Percentiles rank a stretch among this genome's conserved stretches.
Conservation (phyloP, 2,888 invertebrate species). For the Malthinus flaveolus region DNA sequence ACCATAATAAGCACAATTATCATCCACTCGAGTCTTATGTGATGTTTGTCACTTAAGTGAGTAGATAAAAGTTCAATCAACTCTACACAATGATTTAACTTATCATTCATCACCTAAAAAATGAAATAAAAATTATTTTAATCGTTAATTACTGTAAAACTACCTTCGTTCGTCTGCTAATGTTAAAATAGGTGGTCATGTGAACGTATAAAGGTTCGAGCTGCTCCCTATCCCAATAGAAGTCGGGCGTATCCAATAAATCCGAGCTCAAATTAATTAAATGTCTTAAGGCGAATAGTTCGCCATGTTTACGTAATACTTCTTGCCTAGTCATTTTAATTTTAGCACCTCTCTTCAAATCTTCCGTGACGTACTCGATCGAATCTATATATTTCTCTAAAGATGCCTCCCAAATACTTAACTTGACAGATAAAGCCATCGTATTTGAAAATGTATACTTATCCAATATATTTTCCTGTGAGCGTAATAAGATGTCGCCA, state of each 20-base stretch:
- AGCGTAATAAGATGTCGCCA: slow-evolving; percentile 48
- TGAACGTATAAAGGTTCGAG: slow-evolving; percentile 83
- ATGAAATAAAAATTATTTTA: slow-evolving; percentile 20
- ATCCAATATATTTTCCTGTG: slow-evolving; percentile 63
- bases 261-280: slow-evolving; percentile 92
- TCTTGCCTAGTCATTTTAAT: slow-evolving; percentile 72
- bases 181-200: slow-evolving; percentile 82
- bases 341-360: slow-evolving; percentile 74
- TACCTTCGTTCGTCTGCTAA: slow-evolving; percentile 81
- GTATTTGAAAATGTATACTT: slow-evolving; percentile 96
- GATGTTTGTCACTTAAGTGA: slow-evolving; percentile 91
- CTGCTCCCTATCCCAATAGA: slow-evolving; percentile 96
- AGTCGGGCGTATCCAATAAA: slow-evolving; percentile 92
- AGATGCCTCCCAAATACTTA: slow-evolving; percentile 92
- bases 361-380: slow-evolving; percentile 78
- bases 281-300: slow-evolving; percentile 86
- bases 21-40: slow-evolving; percentile 95
- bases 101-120: slow-evolving; percentile 89
- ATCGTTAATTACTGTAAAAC: background rate
- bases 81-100: slow-evolving; percentile 91
- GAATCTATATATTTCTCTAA: slow-evolving; percentile 82
- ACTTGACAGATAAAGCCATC: slow-evolving; percentile 88
- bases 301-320: slow-evolving; percentile 79
- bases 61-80: slow-evolving; percentile 85
- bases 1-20: slow-evolving; percentile 94